Conservation (phyloP, 2,113 vertebrate species). For the Calidris pygmaea region DNA sequence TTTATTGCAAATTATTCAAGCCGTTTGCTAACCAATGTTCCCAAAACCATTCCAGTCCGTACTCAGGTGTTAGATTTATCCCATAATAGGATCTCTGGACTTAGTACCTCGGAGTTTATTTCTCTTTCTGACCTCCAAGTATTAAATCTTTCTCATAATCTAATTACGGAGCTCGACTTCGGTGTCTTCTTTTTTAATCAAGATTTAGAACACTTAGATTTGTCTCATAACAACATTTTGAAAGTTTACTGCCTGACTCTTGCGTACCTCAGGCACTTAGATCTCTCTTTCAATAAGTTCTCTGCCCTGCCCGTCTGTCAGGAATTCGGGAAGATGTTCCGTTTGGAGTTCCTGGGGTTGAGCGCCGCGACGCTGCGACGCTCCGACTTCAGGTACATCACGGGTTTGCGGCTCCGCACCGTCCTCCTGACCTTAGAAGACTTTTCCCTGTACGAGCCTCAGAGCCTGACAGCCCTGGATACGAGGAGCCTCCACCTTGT, state of each 20-base stretch:
- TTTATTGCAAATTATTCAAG: slow-evolving; percentile 66
- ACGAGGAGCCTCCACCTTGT: slow-evolving; percentile 72
- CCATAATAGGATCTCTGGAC: slow-evolving; percentile 76
- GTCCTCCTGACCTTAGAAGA: slow-evolving; percentile 76
- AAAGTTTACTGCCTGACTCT: slow-evolving; percentile 69
- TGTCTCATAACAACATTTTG: slow-evolving; percentile 85
- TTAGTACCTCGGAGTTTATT: slow-evolving; percentile 72
- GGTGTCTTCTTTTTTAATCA: slow-evolving; percentile 77
- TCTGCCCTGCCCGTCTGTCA: slow-evolving; percentile 73
- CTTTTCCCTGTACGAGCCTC: slow-evolving; percentile 65
- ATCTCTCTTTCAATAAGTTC: slow-evolving; percentile 83
- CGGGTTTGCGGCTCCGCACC: slow-evolving; percentile 60
- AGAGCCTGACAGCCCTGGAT: slow-evolving; percentile 70
- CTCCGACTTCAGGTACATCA: slow-evolving; percentile 72
- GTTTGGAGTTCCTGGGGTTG: slow-evolving; percentile 79
- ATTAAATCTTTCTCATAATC: slow-evolving; percentile 84
- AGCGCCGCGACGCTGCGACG: slow-evolving; percentile 70
- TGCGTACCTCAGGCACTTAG: slow-evolving; percentile 72
- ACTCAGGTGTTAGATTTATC: slow-evolving; percentile 80
- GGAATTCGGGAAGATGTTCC: slow-evolving; percentile 74
- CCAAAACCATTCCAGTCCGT: slow-evolving; percentile 39
- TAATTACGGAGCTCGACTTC: slow-evolving; percentile 68
- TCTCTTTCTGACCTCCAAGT: slow-evolving; percentile 67
- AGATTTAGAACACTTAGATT: slow-evolving; percentile 79
- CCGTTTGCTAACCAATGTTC: slow-evolving; percentile 53